Evolutionary conservation across 2,113 vertebrate species (phyloP), one percentile per base, ranked within the genome.

Genomic region (Vulpes ferrilata): DNA sequence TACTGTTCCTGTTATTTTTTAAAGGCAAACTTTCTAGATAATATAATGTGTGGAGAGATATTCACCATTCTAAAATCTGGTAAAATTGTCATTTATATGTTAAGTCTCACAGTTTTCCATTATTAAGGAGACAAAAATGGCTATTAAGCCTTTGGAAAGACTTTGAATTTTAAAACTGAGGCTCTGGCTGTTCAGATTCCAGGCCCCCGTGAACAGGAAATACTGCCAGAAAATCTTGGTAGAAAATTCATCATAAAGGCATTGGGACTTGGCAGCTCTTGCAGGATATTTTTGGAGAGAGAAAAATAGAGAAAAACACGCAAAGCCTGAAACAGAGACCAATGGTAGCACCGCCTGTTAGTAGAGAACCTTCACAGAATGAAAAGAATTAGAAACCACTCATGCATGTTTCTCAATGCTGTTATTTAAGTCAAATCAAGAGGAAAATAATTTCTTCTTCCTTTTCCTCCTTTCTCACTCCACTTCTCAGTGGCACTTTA

Each of bases 201-300:
- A 59, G n/a, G 74, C 22, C 38, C 9, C 48, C 0, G 35, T 51
- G 35, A 82, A 59, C 51, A 94, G 73, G 96, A 97, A 88, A 64
- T 57, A 7, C 38, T 79, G 82, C 82, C 79, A n/a, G 67, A 60
- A 92, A 87, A 38, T 38, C 76, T 57, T 60, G 80, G 69, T 69
- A 17, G 51, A 93, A 93, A 97, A 86, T 55, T 79, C 57, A 48
- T 91, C 69, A 53, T 67, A 76, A 19, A 87, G 57, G 30, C 67
- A 35, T 48, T 11, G 59, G 73, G 69, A 84, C 51, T 89, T 96
- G 89, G 60, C 67, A 95, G 67, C 30, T 79, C 62, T 95, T 93
- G 5, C 22, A 60, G 43, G 43, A 48, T 95, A 95, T 93, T 93
- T 88, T 96, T 97, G 55, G 57, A 85, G 38, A 32, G 74, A 11